phyloP scores from a whole-genome alignment of 64 coral and sea anemone species.

The Porites lutea region DNA sequence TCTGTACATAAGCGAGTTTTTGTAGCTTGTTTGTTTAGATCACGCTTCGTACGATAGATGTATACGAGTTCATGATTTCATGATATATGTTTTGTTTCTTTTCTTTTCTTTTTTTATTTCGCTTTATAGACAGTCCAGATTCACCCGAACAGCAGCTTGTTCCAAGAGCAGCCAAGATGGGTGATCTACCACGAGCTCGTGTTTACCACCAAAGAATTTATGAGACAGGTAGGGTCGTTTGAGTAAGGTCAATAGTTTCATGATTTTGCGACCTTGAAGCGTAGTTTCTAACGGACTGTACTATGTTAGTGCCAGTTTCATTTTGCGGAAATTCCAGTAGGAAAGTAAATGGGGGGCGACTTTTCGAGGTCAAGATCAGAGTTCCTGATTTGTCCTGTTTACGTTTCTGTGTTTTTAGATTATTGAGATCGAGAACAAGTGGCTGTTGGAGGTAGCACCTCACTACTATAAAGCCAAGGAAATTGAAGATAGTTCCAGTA shows the following conservation, averaged over 20 bases:
- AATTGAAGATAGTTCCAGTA: constrained; percentile 89
- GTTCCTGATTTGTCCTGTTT: background rate
- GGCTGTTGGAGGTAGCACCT: constrained; percentile 95
- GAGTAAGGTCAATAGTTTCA: too few species aligned
- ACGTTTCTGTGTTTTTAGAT: constrained; percentile 60
- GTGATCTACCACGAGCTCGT: constrained; percentile 98
- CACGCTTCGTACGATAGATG: too few species aligned
- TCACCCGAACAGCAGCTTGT: constrained; percentile 94
- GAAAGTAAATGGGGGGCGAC: too few species aligned
- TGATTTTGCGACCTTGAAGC: too few species aligned
- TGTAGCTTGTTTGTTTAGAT: too few species aligned
- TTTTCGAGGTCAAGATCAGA: too few species aligned
- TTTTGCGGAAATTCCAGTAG: too few species aligned
- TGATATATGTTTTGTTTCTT: background rate
- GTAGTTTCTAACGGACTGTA: too few species aligned
- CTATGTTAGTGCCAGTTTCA: too few species aligned
- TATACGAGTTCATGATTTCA: too few species aligned
- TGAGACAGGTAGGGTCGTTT: constrained; percentile 82
- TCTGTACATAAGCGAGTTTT: too few species aligned
- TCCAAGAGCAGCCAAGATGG: constrained; percentile 96
- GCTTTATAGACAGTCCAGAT: constrained; percentile 95
- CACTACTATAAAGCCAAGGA: constrained; percentile 99
- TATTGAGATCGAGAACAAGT: constrained; percentile 97
- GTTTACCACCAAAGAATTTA: constrained; percentile 97
- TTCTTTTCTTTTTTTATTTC: background rate